Percentiles rank a stretch among this genome's conserved stretches.
These are phyloP conservation scores for Leptarthrus brevirostris DNA, from an alignment of 2,888 invertebrate species.

Conservation along the genomic window DNA sequence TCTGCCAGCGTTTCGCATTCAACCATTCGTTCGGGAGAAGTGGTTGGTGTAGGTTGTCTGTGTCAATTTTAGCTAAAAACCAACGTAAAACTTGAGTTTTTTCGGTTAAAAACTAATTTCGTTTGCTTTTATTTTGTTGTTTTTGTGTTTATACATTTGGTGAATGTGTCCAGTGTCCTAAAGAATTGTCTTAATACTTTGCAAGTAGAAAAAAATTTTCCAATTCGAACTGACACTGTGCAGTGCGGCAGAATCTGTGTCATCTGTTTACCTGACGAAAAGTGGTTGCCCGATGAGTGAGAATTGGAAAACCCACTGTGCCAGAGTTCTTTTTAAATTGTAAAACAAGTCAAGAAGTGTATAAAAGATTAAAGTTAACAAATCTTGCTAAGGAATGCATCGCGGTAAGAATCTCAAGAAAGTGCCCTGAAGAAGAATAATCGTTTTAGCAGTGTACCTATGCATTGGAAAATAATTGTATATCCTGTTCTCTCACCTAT, in stretches of 20 bases:
- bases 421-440: neutral
- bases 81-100: too few relatives aligned
- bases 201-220: neutral
- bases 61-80: too few relatives aligned
- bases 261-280: neutral
- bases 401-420: neutral
- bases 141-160: neutral
- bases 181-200: too few relatives aligned
- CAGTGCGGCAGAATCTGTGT: constrained; percentile 29
- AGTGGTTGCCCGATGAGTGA: constrained; percentile 21
- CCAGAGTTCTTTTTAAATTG: neutral
- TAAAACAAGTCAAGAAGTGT: neutral
- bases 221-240: constrained; percentile 18
- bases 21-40: constrained; percentile 2
- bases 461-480: neutral
- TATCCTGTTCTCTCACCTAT: neutral
- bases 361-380: neutral
- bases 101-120: too few relatives aligned
- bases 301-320: constrained; percentile 24
- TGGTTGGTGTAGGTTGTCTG: neutral
- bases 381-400: neutral
- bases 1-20: constrained; percentile 24
- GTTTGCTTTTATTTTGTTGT: too few relatives aligned
- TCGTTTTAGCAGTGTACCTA: constrained; percentile 18
- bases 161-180: too few relatives aligned